Base-by-base conservation (phyloP, 2,797 vertebrate genomes). In the Euphonia xanthogaster region DNA sequence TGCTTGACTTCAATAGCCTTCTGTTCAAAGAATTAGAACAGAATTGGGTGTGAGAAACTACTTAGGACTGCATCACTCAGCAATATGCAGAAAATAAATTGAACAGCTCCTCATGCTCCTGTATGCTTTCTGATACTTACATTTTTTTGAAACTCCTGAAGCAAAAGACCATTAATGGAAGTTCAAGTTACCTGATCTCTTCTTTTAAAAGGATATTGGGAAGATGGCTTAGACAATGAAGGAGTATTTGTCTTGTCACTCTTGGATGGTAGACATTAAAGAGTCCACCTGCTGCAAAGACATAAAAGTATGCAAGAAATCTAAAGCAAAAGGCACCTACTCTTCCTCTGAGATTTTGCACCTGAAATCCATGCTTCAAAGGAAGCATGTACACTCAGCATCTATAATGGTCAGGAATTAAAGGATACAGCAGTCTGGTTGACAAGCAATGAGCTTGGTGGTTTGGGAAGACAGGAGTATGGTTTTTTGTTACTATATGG, bases 1-100 rank as follows among this genome's bases (percentile, higher is more conserved):
- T 93, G 79, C 61, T 77, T 91, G 65, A 91, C 87, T 96, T 95
- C 87, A 91, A 57, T 94, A 78, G 82, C 89, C 84, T 93, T 90
- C 85, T 86, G 67, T 91, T 95, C 91, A 91, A 94, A 91, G 72
- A 86, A 74, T 9, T 95, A 85, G 62, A 92, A 73, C 62, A 91
- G 82, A 93, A 88, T 14, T 82, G 50, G 27, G 18, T 94, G 72
- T 93, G 81, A 93, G 85, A 94, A 91, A 62, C 84, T 93, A 18
- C 75, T 93, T 91, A 90, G 78, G 72, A 80, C 72, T 80, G 51
- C 42, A 91, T 92, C 91, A 86, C 48, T 97, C 68, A 57, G 81
- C 40, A 92, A 77, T 92, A 76, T 57, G 78, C 75, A 57, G 78
- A 73, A 95, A 92, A 92, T 82, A 89, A 89, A 82, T 73, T 67